Base-by-base conservation (phyloP, 2,888 invertebrate genomes). In the Diarsia mendica region DNA sequence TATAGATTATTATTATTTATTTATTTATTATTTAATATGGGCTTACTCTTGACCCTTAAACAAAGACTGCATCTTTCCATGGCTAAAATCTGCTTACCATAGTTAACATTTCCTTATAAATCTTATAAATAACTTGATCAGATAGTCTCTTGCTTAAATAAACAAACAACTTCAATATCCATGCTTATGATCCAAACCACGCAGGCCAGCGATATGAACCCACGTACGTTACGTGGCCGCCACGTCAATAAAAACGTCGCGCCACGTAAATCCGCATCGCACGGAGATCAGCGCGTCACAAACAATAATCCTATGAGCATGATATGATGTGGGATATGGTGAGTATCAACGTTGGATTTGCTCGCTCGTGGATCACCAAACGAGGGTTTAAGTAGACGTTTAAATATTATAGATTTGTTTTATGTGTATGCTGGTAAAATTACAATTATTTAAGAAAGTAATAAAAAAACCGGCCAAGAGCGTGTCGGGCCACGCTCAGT, bases 281-380 rank as follows among this genome's bases (percentile, higher is more conserved):
- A 88, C 86, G 84, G 86, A 88, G 89, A 91, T 91, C 91, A 88
- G 80, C 72, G 85, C 87, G 88, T 91, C 91, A 85, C 85, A 87
- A 86, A 88, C 87, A 90, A 88, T 90, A 89, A 91, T 88, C 89
- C 86, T 80, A 79, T 80, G 87, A 80, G 82, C 75, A 73, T 85
- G 85, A 84, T 77, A 81, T 73, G 74, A n/a, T 10, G 10, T 11
- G 65, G 23, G 9, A 76, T 64, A 86, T 55, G 18, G 74, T 0
- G 0, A 1, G 0, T 0, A 49, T 74, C 49, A 61, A 20, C 13
- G 46, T 2, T 11, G 13, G 68, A 15, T 72, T 55, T 58, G 39
- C 18, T 28, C 9, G 33, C 5, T 8, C 0, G 23, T 55, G 13
- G 23, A 23, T 55, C 13, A 13, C 13, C 13, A 55, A 55, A 55